These are phyloP conservation scores for Sylvia atricapilla DNA, from an alignment of 2,113 vertebrate genomes.

Conservation along the genomic window DNA sequence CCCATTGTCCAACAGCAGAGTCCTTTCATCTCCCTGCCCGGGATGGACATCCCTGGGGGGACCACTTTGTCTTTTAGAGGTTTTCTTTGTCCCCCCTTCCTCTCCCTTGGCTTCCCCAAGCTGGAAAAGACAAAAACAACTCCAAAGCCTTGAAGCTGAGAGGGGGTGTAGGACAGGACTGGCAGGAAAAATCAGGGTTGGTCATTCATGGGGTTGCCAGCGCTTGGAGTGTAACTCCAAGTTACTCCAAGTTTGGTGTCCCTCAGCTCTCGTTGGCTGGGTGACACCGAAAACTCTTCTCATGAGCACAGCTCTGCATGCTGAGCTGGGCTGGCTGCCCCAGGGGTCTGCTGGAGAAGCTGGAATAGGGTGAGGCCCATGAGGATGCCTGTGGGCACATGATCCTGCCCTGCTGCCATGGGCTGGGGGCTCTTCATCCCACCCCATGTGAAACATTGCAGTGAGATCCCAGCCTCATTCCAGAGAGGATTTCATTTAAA, in stretches of 20 bases:
- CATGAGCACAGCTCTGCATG: accelerated
- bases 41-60: background rate
- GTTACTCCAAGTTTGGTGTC: background rate
- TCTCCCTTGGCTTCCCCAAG: background rate
- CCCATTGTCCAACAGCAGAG: background rate
- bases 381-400: accelerated
- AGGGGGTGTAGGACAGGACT: background rate
- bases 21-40: conserved; percentile 59
- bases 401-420: background rate
- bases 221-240: background rate
- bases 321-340: background rate
- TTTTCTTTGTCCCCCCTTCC: background rate
- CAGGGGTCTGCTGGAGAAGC: background rate
- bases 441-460: accelerated
- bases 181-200: background rate
- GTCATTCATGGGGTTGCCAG: background rate
- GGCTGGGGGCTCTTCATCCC: background rate
- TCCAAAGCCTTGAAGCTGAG: background rate
- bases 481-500: background rate
- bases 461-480: background rate
- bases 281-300: background rate
- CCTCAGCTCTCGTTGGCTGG: accelerated
- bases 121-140: background rate
- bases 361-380: accelerated
- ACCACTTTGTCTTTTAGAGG: background rate